Evolutionary conservation across 2,797 vertebrate genomes (phyloP).

Genomic region (Toxotes lorentzi): DNA sequence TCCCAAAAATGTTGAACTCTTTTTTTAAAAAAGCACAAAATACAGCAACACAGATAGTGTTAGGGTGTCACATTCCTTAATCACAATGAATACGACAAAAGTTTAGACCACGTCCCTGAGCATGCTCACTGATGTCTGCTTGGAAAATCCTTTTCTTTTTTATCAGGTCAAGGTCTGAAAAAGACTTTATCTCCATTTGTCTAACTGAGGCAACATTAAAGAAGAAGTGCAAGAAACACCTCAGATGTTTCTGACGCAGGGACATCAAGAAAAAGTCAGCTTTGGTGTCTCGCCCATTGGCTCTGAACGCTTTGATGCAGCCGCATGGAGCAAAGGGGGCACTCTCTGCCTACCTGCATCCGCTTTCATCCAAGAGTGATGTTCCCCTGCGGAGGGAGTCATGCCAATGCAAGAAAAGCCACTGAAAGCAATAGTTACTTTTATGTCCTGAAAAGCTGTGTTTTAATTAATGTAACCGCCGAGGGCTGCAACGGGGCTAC

Average conservation of each 20-base stretch:
- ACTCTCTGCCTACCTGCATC: conserved; percentile 28
- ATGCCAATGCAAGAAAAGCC: conserved; percentile 14
- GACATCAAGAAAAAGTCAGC: conserved; percentile 37
- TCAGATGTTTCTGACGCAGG: conserved; percentile 31
- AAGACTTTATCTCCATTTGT: conserved; percentile 9
- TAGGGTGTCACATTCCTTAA: too few species aligned
- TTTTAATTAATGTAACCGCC: conserved; percentile 65
- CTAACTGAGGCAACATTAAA: conserved; percentile 19
- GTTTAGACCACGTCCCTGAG: too few species aligned
- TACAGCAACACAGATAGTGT: too few species aligned
- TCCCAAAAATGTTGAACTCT: too few species aligned
- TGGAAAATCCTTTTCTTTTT: not conserved
- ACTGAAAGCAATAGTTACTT: conserved; percentile 56
- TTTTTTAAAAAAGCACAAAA: too few species aligned
- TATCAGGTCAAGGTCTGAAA: not conserved
- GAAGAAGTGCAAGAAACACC: conserved; percentile 13
- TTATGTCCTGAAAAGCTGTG: conserved; percentile 54
- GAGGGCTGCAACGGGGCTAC: conserved; percentile 2
- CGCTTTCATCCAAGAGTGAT: conserved; percentile 59
- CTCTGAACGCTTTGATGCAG: conserved; percentile 61
- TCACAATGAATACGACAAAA: too few species aligned
- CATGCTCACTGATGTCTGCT: too few species aligned
- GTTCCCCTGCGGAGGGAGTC: conserved; percentile 43
- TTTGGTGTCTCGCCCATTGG: conserved; percentile 49
- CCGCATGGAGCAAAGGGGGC: conserved; percentile 37